Conservation (phyloP, 2,797 vertebrate species). For the Steatocranus sp. region DNA sequence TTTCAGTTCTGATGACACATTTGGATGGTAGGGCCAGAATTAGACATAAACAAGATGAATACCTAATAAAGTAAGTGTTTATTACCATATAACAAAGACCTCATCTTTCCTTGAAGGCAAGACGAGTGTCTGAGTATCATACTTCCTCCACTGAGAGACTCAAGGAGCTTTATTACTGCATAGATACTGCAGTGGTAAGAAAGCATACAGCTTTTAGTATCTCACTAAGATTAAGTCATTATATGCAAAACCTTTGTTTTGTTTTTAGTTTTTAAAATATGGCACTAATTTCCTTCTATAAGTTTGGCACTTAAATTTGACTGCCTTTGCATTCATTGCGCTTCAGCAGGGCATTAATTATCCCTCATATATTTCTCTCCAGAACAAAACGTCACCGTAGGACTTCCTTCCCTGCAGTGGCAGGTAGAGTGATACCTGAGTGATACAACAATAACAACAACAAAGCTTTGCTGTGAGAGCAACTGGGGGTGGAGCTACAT, state of each 20-base stretch:
- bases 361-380: background rate
- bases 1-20: background rate
- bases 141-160: background rate
- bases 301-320: background rate
- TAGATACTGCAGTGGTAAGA: background rate
- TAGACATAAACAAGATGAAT: background rate
- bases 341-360: background rate
- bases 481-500: background rate
- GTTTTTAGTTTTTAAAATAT: accelerated
- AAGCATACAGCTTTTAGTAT: background rate
- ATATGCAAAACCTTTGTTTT: background rate
- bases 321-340: background rate
- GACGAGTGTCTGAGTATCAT: background rate
- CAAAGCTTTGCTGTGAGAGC: background rate
- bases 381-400: slow-evolving; percentile 21
- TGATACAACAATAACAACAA: background rate
- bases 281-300: background rate
- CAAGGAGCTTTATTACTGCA: background rate
- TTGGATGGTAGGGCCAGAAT: background rate
- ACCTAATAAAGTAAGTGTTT: background rate
- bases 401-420: background rate
- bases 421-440: slow-evolving; percentile 8
- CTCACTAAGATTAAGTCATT: background rate
- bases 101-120: background rate
- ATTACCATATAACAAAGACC: background rate